A percentile compares a stretch with the other conserved stretches of the same genome.
phyloP scores from a whole-genome alignment of 1,140 invertebrate species.

The Manduca sexta region DNA sequence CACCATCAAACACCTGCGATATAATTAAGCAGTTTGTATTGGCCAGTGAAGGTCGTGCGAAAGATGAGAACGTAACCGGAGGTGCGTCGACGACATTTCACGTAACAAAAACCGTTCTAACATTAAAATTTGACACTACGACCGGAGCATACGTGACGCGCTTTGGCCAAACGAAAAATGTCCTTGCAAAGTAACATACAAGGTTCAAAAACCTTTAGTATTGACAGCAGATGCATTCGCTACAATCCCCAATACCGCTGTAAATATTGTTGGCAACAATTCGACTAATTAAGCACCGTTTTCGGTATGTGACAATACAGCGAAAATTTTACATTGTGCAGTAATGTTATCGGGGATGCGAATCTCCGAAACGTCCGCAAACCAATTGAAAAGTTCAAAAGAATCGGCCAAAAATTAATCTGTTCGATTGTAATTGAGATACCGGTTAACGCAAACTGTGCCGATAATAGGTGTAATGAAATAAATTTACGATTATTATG shows the following conservation, averaged over 20 bases:
- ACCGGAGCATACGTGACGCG: conserved; percentile 40
- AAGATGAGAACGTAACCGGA: conserved; percentile 56
- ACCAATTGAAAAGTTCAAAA: conserved; percentile 5
- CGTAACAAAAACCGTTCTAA: conserved; percentile 55
- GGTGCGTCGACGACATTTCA: conserved; percentile 45
- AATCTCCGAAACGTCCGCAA: not conserved
- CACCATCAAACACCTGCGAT: too few species aligned
- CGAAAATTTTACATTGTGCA: conserved; percentile 40
- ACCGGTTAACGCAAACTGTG: conserved; percentile 15
- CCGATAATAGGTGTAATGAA: conserved; percentile 21
- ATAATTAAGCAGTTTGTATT: conserved; percentile 24
- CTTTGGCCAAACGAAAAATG: conserved; percentile 25
- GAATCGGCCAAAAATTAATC: conserved; percentile 20
- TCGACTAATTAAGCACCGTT: conserved; percentile 49
- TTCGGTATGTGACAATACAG: conserved; percentile 39
- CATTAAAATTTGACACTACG: conserved; percentile 67
- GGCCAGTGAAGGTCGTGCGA: conserved; percentile 47
- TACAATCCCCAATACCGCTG: conserved; percentile 39
- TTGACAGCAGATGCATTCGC: conserved; percentile 53
- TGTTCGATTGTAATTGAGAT: conserved; percentile 21
- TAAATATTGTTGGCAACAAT: conserved; percentile 59
- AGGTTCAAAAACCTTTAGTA: conserved; percentile 24
- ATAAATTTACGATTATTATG: conserved; percentile 22
- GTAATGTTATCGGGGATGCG: not conserved
- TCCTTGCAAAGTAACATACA: conserved; percentile 20